Conservation (phyloP, 2,113 vertebrate genomes). For the Tamias sibiricus region DNA sequence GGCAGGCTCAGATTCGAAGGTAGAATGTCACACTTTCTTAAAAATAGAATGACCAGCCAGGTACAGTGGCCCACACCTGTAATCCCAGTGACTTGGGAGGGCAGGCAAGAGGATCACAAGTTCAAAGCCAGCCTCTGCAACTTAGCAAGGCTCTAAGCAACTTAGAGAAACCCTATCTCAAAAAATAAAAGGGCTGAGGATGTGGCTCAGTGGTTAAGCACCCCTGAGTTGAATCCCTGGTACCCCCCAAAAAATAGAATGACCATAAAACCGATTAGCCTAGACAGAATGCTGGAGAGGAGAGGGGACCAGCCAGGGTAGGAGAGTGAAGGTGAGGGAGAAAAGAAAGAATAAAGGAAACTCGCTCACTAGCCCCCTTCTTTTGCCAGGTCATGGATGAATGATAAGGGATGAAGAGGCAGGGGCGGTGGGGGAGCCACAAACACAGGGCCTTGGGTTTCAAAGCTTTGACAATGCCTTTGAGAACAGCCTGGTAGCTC, state of each 20-base stretch:
- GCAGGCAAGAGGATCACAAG: no score
- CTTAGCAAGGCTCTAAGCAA: no score
- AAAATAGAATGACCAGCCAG: constrained; percentile 13
- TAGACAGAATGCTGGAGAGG: neutral
- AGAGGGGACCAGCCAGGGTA: neutral
- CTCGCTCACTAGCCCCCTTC: neutral
- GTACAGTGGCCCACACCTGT: no score
- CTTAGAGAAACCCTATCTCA: no score
- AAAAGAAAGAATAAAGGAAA: neutral
- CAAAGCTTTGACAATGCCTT: neutral
- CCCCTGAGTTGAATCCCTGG: no score
- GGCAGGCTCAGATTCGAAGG: constrained; percentile 32
- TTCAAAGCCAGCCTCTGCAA: no score
- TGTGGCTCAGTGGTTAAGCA: no score
- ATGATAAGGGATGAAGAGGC: neutral
- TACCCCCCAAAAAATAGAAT: no score
- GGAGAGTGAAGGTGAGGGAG: neutral
- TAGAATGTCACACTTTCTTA: neutral
- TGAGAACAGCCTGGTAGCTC: neutral
- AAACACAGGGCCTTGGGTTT: neutral
- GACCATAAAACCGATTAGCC: constrained; percentile 35
- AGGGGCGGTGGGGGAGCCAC: neutral
- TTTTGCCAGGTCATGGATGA: neutral
- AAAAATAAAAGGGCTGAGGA: no score
- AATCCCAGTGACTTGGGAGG: no score